Conservation (phyloP, 2,113 vertebrate species). For the Numida meleagris region DNA sequence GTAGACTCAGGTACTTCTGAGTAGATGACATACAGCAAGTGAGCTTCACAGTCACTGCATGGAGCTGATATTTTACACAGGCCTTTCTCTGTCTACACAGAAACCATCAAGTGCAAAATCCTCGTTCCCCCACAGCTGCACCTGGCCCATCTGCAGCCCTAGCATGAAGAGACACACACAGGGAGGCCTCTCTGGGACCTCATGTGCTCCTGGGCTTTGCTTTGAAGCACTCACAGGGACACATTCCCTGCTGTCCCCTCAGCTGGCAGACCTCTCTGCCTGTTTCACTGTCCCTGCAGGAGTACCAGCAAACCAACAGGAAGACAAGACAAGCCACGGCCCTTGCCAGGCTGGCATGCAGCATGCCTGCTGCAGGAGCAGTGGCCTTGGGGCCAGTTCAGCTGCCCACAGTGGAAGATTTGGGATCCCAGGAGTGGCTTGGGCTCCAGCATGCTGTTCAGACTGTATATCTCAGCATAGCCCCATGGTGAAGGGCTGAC, state of each 20-base stretch:
- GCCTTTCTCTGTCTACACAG: neutral
- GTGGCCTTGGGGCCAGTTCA: neutral
- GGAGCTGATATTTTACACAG: neutral
- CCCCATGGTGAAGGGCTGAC: neutral
- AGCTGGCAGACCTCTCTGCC: constrained; percentile 2
- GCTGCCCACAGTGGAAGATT: neutral
- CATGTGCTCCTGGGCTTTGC: neutral
- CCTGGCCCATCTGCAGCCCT: neutral
- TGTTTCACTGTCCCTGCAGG: neutral
- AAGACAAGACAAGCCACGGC: neutral
- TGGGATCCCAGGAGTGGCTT: neutral
- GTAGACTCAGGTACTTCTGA: neutral
- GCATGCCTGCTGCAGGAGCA: neutral
- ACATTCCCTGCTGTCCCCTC: neutral
- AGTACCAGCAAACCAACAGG: neutral
- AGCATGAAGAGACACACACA: neutral
- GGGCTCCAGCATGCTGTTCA: neutral
- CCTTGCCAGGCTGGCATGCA: neutral
- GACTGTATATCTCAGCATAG: neutral
- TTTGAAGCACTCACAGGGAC: neutral
- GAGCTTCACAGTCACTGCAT: neutral
- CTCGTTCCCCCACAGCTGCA: neutral
- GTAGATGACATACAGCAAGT: neutral
- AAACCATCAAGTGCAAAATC: neutral
- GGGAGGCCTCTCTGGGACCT: neutral